phyloP scores from a whole-genome alignment of 2,888 invertebrate species.

The Drosophila mimetica region DNA sequence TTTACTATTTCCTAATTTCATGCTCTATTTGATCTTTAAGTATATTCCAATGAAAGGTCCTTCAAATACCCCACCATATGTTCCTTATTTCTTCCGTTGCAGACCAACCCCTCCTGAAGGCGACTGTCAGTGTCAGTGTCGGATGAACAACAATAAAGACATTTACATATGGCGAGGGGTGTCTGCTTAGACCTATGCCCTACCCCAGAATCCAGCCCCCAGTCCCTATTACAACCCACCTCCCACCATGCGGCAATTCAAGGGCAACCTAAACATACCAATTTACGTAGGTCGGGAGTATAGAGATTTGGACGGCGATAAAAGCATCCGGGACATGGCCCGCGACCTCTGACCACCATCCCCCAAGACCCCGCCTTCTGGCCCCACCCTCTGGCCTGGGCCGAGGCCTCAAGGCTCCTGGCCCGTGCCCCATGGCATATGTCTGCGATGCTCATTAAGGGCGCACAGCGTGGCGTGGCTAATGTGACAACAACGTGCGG shows the following conservation, averaged over 20 bases:
- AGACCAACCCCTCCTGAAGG: conserved; percentile 1
- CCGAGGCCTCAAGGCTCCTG: conserved; percentile 32
- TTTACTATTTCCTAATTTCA: too few species aligned
- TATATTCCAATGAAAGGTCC: not conserved
- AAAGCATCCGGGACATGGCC: conserved; percentile 55
- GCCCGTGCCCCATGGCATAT: conserved; percentile 64
- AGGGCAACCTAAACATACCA: conserved; percentile 60
- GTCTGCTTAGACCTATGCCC: conserved; percentile 47
- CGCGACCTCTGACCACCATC: conserved; percentile 29
- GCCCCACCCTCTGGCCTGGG: conserved; percentile 13
- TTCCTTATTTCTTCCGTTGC: conserved; percentile 9
- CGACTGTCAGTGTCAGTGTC: conserved; percentile 36
- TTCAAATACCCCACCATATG: conserved; percentile 14
- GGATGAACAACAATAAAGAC: conserved; percentile 44
- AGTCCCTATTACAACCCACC: too few species aligned
- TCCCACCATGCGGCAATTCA: conserved; percentile 41
- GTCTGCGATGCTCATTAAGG: conserved; percentile 76
- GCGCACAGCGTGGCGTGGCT: conserved; percentile 77
- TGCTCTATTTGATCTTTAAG: not conserved
- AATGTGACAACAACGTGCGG: conserved; percentile 69
- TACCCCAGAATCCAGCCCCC: not conserved
- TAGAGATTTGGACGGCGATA: conserved; percentile 60
- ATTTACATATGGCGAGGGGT: conserved; percentile 42
- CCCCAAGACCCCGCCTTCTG: too few species aligned
- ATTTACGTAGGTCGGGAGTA: conserved; percentile 50